Base-by-base conservation (phyloP, 1,140 invertebrate species). In the Lepidostoma basale region DNA sequence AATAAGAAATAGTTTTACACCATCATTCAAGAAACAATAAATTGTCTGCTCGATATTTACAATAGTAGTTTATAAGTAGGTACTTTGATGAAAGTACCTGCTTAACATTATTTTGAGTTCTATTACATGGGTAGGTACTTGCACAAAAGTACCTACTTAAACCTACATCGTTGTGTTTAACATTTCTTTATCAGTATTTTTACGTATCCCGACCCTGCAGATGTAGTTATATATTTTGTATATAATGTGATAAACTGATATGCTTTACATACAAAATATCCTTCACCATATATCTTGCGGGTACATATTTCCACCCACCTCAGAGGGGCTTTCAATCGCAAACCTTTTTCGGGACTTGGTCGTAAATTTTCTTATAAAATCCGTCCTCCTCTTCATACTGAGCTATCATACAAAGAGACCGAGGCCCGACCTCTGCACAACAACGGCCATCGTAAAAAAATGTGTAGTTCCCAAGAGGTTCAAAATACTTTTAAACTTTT, bases 321-420 rank as follows among this genome's bases (percentile, higher is more conserved):
- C 14, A 40, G 14, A 33, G 49, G 36, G 39, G 47, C 59, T 62
- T 58, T 69, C 67, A 69, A 73, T 73, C 67, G 67, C 67, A 25
- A 28, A 42, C 52, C 62, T 72, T 72, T 65, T 70, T 72, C 67
- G 68, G 59, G 54, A 16, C 30, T 49, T 12, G 66, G 45, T 63
- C 70, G 59, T 73, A 73, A 73, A 73, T 73, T 69, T 69, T 64
- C 70, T 73, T 73, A 73, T 73, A 73, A 73, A 70, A 69, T 67
- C 70, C 63, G 59, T 73, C 70, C 70, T 62, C 66, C 66, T 68
- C 54, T 62, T 64, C 52, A 39, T 22, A 12, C 23, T 14, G 26
- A 26, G 25, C 49, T 33, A 33, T 33, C 30, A 33, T 33, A 33
- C 5, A 6, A 33, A 12, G 5, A 33, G 12, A 33, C 30, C 6